A percentile compares a stretch with the other conserved stretches of the same genome.
Evolutionary conservation across 2,113 vertebrate genomes (phyloP).

Genomic region (Lasiurus borealis): DNA sequence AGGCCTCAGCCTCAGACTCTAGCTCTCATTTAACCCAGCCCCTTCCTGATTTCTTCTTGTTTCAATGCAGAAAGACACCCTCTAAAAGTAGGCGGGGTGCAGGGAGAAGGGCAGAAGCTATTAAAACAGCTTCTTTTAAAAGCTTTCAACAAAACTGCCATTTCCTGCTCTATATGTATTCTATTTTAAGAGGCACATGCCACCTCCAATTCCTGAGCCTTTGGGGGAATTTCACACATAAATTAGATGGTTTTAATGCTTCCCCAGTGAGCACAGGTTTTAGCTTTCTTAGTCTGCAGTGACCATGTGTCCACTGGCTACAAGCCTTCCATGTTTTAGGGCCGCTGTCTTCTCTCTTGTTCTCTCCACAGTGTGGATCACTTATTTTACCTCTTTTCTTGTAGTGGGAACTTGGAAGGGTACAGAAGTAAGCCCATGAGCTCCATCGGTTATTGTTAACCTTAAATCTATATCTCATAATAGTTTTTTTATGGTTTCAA

Average conservation of each 20-base stretch:
- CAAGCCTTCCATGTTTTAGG: rapidly evolving
- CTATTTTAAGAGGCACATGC: background rate
- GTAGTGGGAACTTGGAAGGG: background rate
- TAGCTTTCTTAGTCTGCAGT: background rate
- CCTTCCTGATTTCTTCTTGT: background rate
- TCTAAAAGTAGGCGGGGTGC: background rate
- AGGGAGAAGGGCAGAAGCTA: background rate
- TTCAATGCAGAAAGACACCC: background rate
- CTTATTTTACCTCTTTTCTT: background rate
- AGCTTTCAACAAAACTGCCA: background rate
- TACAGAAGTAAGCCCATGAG: background rate
- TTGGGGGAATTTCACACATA: background rate
- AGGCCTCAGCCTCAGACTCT: background rate
- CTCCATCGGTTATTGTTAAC: background rate
- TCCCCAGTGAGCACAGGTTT: background rate
- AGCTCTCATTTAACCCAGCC: background rate
- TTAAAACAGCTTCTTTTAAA: background rate
- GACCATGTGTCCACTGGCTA: background rate
- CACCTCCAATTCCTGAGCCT: background rate
- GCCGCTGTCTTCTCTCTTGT: background rate
- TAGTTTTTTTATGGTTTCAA: background rate
- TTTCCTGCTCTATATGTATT: background rate
- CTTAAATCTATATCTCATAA: background rate
- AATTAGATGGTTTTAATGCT: background rate
- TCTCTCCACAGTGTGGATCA: background rate